Conservation (phyloP, 2,113 vertebrate genomes). For the Micronycteris hirsuta region DNA sequence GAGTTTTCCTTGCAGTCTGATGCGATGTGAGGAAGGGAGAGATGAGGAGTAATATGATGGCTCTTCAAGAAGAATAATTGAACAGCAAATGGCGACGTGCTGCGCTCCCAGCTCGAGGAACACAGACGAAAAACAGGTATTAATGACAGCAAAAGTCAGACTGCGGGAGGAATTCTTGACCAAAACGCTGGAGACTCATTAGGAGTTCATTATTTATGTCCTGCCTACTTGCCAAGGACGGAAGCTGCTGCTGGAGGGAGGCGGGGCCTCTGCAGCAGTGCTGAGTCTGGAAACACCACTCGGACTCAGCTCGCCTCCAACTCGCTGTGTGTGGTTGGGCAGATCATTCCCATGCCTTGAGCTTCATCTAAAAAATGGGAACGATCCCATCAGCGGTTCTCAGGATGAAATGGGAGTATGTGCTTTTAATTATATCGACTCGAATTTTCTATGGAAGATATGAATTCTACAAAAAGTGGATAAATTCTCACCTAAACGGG, state of each 20-base stretch:
- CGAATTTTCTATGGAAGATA: neutral
- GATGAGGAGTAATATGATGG: constrained; percentile 28
- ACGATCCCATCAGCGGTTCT: neutral
- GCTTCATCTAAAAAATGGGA: neutral
- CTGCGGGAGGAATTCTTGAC: constrained; percentile 8
- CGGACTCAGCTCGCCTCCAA: neutral
- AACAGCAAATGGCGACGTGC: constrained; percentile 14
- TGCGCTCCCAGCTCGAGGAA: constrained; percentile 42
- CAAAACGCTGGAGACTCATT: constrained; percentile 49
- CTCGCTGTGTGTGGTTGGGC: neutral
- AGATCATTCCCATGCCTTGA: neutral
- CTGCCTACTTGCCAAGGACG: neutral
- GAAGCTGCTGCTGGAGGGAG: neutral
- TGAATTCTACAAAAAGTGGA: constrained; percentile 9
- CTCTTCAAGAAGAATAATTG: constrained; percentile 59
- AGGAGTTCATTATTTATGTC: constrained; percentile 53
- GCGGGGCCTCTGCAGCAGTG: neutral
- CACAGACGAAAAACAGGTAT: constrained; percentile 1
- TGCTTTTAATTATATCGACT: neutral
- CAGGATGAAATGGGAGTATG: neutral
- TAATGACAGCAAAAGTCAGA: constrained; percentile 51
- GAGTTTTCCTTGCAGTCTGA: neutral
- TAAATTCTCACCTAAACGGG: neutral
- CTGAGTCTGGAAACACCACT: neutral
- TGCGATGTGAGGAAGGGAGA: constrained; percentile 24